phyloP scores from a whole-genome alignment of 2,113 vertebrate species.

The Bothrops jararaca region DNA sequence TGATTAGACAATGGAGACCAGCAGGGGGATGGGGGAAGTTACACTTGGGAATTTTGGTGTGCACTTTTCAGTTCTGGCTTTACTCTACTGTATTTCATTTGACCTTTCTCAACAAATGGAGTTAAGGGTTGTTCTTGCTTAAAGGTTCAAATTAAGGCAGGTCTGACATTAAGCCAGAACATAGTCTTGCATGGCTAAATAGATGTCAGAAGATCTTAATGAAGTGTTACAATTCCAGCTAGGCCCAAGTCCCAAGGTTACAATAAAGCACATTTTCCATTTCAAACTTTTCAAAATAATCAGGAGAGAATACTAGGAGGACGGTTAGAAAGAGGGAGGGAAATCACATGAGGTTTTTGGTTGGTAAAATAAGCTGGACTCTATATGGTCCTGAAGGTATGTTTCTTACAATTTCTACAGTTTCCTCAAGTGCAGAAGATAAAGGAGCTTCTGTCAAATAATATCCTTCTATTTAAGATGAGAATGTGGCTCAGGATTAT shows the following conservation, averaged over 20 bases:
- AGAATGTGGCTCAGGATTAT: background rate
- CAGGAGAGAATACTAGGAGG: background rate
- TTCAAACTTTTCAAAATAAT: background rate
- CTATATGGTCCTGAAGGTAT: background rate
- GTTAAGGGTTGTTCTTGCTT: background rate
- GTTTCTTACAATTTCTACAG: too few species aligned
- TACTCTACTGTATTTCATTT: background rate
- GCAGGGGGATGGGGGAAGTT: too few species aligned
- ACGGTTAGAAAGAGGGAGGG: background rate
- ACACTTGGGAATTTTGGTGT: background rate
- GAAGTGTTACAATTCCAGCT: background rate
- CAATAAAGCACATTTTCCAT: background rate
- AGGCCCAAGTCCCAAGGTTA: background rate
- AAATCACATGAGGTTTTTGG: background rate
- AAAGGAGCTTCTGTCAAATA: background rate
- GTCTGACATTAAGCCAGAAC: background rate
- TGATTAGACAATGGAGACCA: too few species aligned
- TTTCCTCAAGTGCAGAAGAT: background rate
- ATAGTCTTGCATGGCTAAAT: background rate
- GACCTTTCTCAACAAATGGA: background rate
- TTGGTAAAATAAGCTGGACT: background rate
- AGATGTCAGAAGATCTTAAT: background rate
- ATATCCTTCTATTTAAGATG: background rate
- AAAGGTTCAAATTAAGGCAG: background rate
- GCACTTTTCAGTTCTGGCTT: background rate